phyloP scores from a whole-genome alignment of 23 tunicate genomes.

The Oikopleura albicans region DNA sequence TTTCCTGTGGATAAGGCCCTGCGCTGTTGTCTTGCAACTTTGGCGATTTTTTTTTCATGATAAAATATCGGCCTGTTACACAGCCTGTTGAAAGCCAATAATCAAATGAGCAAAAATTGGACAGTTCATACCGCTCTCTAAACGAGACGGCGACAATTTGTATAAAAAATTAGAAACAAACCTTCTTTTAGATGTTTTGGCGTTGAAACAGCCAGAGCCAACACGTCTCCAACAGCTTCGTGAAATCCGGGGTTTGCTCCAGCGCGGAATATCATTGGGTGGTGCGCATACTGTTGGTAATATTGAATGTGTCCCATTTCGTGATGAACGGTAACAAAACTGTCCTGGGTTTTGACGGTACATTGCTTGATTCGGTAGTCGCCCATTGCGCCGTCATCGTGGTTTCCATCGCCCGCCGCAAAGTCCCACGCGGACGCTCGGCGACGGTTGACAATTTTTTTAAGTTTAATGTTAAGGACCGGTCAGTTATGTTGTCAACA shows the following conservation, averaged over 20 bases:
- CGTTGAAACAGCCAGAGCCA: slow-evolving; percentile 77
- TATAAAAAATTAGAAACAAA: no score
- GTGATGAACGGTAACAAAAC: slow-evolving; percentile 89
- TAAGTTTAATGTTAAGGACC: no score
- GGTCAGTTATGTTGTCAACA: no score
- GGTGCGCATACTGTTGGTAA: slow-evolving; percentile 70
- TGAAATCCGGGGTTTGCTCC: slow-evolving; percentile 99
- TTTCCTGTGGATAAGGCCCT: no score
- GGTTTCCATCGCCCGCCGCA: slow-evolving; percentile 14
- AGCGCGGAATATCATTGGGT: slow-evolving; percentile 59
- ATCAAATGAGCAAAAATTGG: no score
- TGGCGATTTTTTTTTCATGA: no score
- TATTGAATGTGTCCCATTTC: slow-evolving; percentile 97
- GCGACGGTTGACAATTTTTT: no score
- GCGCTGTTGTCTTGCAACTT: no score
- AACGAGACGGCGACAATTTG: no score
- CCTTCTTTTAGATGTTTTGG: slow-evolving; percentile 69
- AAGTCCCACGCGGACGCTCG: slow-evolving; percentile 99
- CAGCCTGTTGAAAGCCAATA: no score
- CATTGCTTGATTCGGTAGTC: slow-evolving; percentile 73
- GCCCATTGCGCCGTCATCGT: neutral
- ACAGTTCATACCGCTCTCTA: no score
- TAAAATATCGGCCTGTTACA: no score
- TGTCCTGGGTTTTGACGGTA: slow-evolving; percentile 51
- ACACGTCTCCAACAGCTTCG: slow-evolving; percentile 98